Conservation (phyloP, 1,140 invertebrate genomes). For the Zaprionus inermis region DNA sequence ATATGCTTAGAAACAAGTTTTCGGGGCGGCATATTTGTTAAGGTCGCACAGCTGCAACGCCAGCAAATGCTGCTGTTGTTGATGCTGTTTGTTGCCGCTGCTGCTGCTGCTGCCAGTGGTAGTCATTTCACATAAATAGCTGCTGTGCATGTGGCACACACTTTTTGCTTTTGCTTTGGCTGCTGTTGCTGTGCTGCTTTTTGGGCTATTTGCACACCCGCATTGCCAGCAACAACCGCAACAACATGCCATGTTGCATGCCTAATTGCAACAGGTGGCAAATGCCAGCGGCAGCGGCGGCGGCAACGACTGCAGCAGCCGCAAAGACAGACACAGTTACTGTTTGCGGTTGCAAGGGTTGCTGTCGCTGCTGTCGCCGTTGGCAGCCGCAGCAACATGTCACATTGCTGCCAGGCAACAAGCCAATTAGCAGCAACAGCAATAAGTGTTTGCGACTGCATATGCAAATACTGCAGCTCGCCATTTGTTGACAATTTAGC, state of each 20-base stretch:
- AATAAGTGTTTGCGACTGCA: slow-evolving; percentile 63
- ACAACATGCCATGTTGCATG: slow-evolving; percentile 81
- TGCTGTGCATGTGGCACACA: slow-evolving; percentile 74
- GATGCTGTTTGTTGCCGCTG: too few species aligned
- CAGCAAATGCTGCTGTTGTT: slow-evolving; percentile 25
- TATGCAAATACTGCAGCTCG: slow-evolving; percentile 30
- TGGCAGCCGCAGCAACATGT: slow-evolving; percentile 37
- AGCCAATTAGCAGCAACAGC: slow-evolving; percentile 48
- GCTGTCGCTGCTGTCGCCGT: slow-evolving; percentile 21
- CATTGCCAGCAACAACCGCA: slow-evolving; percentile 55
- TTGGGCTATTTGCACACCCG: slow-evolving; percentile 56
- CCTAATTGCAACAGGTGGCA: slow-evolving; percentile 82
- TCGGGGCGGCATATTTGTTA: slow-evolving; percentile 76
- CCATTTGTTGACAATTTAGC: slow-evolving; percentile 43
- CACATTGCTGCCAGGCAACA: slow-evolving; percentile 51
- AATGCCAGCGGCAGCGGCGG: slow-evolving; percentile 38
- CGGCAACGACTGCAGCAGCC: neutral
- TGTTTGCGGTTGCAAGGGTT: slow-evolving; percentile 52
- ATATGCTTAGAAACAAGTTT: slow-evolving; percentile 69
- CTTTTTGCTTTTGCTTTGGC: slow-evolving; percentile 12
- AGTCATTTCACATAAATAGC: slow-evolving; percentile 60
- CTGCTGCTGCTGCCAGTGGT: neutral
- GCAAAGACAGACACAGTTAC: slow-evolving; percentile 26
- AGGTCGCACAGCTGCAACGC: slow-evolving; percentile 75
- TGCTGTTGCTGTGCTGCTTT: slow-evolving; percentile 1